Evolutionary conservation across 64 coral and sea anemone species (phyloP).

Genomic region (Hydrozoanthus tunicans): DNA sequence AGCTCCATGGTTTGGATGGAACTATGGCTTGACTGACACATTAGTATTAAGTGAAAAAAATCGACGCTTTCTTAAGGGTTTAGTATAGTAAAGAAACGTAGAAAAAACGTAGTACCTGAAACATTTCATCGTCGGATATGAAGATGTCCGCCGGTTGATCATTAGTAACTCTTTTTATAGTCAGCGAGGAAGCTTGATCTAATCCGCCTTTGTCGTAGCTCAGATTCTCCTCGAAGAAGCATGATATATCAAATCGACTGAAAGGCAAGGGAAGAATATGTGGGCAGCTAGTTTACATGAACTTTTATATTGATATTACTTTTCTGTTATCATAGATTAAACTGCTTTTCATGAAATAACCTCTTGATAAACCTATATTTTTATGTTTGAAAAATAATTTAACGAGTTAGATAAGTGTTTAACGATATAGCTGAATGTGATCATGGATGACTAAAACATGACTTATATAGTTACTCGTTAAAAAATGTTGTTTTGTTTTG

Average conservation of each 20-base stretch:
- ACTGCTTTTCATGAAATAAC: not conserved
- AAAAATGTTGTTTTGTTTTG: too few relatives aligned
- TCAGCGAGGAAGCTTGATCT: constrained; percentile 13
- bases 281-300: not conserved
- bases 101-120: not conserved
- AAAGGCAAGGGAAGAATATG: not conserved
- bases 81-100: too few relatives aligned
- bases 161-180: not conserved
- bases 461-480: too few relatives aligned
- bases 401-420: too few relatives aligned
- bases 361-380: too few relatives aligned
- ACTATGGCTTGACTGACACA: too few relatives aligned
- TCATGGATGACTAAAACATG: too few relatives aligned
- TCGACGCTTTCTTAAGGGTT: too few relatives aligned
- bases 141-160: not conserved
- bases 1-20: too few relatives aligned
- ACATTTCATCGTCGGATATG: constrained; percentile 23
- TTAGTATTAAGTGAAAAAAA: too few relatives aligned
- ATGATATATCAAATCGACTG: constrained; percentile 55
- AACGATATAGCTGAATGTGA: too few relatives aligned
- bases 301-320: not conserved
- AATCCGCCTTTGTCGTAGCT: not conserved
- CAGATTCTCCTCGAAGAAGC: not conserved
- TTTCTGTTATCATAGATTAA: not conserved
- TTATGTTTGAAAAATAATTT: too few relatives aligned